Evolutionary conservation across 2,797 vertebrate species (phyloP).

Genomic region (Clamator glandarius): DNA sequence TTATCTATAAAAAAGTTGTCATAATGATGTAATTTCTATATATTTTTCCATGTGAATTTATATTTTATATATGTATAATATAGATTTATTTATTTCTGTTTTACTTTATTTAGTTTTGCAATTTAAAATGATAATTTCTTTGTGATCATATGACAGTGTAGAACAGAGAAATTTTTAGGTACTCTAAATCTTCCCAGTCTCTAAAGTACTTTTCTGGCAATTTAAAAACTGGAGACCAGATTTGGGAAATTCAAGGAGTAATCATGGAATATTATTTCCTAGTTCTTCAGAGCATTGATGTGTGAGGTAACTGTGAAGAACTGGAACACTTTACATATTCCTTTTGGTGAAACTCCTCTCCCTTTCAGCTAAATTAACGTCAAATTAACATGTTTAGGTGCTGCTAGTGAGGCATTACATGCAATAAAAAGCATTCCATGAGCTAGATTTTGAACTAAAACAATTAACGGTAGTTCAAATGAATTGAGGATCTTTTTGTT

Average conservation of each 20-base stretch:
- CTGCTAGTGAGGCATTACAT: not conserved
- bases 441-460: not conserved
- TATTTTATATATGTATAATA: not conserved
- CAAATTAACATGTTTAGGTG: not conserved
- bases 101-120: not conserved
- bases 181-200: not conserved
- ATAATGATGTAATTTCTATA: not conserved
- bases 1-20: not conserved
- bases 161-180: not conserved
- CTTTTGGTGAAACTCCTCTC: not conserved
- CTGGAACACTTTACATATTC: not conserved
- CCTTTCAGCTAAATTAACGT: not conserved
- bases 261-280: not conserved
- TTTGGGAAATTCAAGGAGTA: not conserved
- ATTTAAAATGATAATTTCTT: not conserved
- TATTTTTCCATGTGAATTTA: not conserved
- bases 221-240: not conserved
- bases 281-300: not conserved
- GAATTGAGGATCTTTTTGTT: not conserved
- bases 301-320: not conserved
- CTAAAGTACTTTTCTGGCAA: not conserved
- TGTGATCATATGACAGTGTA: not conserved
- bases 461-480: not conserved
- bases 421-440: not conserved
- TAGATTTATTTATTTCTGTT: not conserved